phyloP scores from a whole-genome alignment of 2,888 invertebrate genomes.

The Miltochrista miniata region DNA sequence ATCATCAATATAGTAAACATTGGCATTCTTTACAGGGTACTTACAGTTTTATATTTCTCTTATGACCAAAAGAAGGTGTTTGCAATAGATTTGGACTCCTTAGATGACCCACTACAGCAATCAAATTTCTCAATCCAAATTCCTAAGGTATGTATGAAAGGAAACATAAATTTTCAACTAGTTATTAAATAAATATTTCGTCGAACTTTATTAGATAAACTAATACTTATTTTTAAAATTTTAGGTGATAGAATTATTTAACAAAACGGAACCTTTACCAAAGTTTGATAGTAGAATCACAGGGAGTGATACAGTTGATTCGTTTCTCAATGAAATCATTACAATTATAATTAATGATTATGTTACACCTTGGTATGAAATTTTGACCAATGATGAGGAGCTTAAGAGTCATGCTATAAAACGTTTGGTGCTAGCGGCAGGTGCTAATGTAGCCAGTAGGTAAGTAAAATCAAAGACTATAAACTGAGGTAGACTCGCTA shows the following conservation, averaged over 20 bases:
- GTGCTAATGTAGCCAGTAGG: conserved; percentile 87
- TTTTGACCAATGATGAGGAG: conserved; percentile 88
- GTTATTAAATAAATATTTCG: too few species aligned
- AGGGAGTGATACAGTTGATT: conserved; percentile 93
- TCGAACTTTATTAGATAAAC: too few species aligned
- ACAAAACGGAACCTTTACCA: conserved; percentile 49
- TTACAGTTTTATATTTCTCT: conserved; percentile 68
- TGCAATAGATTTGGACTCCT: conserved; percentile 64
- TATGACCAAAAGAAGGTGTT: conserved; percentile 72
- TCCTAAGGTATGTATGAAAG: conserved; percentile 54
- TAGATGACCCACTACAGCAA: conserved; percentile 77
- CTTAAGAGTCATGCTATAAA: conserved; percentile 87
- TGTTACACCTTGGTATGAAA: conserved; percentile 89
- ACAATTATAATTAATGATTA: conserved; percentile 92
- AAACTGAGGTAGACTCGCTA: too few species aligned
- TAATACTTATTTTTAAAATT: conserved; percentile 14
- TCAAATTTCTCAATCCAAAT: conserved; percentile 70
- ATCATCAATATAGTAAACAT: too few species aligned
- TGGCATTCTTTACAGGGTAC: conserved; percentile 49
- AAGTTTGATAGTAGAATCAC: conserved; percentile 86
- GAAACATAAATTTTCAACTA: too few species aligned
- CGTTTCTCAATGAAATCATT: conserved; percentile 93
- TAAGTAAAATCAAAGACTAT: conserved; percentile 46
- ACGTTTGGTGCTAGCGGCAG: conserved; percentile 86
- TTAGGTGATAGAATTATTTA: conserved; percentile 68